A percentile compares a stretch with the other conserved stretches of the same genome.
These are phyloP conservation scores for Drosophila eohydei DNA, from an alignment of 2,888 invertebrate genomes.

Conservation along the genomic window DNA sequence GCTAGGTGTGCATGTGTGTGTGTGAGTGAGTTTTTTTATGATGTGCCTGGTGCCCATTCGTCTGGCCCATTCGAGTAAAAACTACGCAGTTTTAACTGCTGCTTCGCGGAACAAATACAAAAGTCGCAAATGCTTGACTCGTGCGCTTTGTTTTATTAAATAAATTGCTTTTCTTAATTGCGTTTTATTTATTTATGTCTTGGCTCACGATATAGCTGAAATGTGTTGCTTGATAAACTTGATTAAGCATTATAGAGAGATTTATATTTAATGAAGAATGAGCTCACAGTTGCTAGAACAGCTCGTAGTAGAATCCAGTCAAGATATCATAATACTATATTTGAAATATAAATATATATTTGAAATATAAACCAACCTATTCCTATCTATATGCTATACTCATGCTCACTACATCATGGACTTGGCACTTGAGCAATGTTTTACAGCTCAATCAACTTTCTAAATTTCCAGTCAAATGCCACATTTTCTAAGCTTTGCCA, in stretches of 20 bases:
- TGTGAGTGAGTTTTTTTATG: slow-evolving; percentile 13
- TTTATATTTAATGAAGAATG: background rate
- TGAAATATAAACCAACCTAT: background rate
- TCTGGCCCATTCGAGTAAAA: slow-evolving; percentile 54
- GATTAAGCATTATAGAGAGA: background rate
- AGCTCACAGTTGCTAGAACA: background rate
- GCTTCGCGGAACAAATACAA: slow-evolving; percentile 7
- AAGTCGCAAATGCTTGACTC: background rate
- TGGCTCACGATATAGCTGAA: background rate
- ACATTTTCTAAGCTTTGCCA: background rate
- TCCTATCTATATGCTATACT: background rate
- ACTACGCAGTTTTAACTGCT: slow-evolving; percentile 58
- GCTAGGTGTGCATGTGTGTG: slow-evolving; percentile 27
- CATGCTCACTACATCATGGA: background rate
- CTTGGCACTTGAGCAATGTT: no score
- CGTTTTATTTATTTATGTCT: background rate
- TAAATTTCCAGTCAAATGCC: background rate
- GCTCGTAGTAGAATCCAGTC: background rate
- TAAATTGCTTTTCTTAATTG: background rate
- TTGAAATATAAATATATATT: no score
- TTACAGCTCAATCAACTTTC: background rate
- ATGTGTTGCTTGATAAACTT: background rate
- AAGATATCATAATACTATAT: background rate
- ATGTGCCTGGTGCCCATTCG: slow-evolving; percentile 65
- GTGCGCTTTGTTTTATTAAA: background rate